Evolutionary conservation across 2,797 vertebrate genomes (phyloP).

Genomic region (Psittacula echo): DNA sequence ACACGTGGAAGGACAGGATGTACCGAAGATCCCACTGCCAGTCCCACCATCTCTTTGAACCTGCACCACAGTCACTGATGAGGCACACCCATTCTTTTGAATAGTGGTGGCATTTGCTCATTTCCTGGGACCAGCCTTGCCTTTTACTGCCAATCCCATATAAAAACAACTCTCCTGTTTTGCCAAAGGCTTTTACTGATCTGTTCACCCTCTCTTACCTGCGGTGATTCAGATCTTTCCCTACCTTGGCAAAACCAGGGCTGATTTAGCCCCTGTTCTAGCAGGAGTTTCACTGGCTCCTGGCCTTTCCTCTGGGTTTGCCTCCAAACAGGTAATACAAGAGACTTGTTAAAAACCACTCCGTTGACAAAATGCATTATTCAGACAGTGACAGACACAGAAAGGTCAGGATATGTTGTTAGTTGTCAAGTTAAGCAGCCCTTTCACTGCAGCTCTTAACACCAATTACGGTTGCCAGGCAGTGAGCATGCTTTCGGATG

Average conservation of each 20-base stretch:
- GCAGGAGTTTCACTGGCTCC: background rate
- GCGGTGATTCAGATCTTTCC: background rate
- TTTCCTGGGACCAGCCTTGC: background rate
- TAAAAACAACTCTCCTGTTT: rapidly evolving
- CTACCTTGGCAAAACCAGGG: background rate
- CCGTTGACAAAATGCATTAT: background rate
- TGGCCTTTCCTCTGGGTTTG: background rate
- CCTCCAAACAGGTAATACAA: background rate
- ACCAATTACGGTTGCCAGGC: constrained; percentile 27
- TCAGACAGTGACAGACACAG: constrained; percentile 10
- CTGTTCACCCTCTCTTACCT: background rate
- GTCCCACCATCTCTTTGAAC: background rate
- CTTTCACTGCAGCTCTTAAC: constrained; percentile 16
- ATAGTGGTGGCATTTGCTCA: background rate
- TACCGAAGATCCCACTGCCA: background rate
- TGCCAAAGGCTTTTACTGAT: background rate
- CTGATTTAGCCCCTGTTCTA: background rate
- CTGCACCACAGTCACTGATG: background rate
- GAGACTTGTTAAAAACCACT: background rate
- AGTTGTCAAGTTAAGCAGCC: constrained; percentile 12
- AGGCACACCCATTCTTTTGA: rapidly evolving
- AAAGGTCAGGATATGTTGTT: background rate
- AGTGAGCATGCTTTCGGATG: background rate
- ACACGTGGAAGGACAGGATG: rapidly evolving
- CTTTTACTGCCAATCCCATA: background rate